Conservation (phyloP, 2,113 vertebrate species). For the Chionodraco myersi region DNA sequence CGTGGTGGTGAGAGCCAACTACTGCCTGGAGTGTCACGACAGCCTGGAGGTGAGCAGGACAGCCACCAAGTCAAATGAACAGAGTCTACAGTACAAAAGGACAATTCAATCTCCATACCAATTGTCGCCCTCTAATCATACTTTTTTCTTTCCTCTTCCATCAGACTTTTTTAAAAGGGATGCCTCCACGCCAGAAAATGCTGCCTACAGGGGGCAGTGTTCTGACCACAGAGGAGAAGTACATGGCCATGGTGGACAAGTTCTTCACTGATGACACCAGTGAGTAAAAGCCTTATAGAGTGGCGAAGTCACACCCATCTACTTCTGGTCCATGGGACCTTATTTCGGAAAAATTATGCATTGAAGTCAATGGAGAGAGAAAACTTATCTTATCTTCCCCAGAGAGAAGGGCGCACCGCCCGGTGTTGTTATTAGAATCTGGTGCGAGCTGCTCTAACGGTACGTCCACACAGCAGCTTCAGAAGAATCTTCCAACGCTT, state of each 20-base stretch:
- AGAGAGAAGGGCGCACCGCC: too few relatives aligned
- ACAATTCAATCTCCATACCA: background rate
- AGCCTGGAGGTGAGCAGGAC: constrained; percentile 86
- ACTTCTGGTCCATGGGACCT: too few relatives aligned
- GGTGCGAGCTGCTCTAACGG: too few relatives aligned
- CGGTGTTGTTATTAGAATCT: too few relatives aligned
- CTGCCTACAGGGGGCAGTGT: constrained; percentile 89
- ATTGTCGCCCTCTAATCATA: background rate
- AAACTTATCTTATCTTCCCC: too few relatives aligned
- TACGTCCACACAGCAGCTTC: too few relatives aligned
- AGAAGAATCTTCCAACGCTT: too few relatives aligned
- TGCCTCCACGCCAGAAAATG: constrained; percentile 82
- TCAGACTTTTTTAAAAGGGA: constrained; percentile 85
- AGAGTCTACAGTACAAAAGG: fast-evolving
- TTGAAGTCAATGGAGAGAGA: too few relatives aligned
- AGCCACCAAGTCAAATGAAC: background rate
- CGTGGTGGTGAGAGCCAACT: constrained; percentile 87
- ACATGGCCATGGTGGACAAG: constrained; percentile 88
- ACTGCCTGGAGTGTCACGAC: constrained; percentile 90
- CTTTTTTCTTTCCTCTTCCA: constrained; percentile 32
- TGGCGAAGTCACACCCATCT: too few relatives aligned
- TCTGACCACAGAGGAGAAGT: constrained; percentile 88
- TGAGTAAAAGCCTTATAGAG: constrained; percentile 73
- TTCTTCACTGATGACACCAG: constrained; percentile 89
- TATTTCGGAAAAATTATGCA: too few relatives aligned